These are phyloP conservation scores for Hippasteria phrygiana DNA, from an alignment of 53 echinoderm and acorn worm genomes.

Conservation along the genomic window DNA sequence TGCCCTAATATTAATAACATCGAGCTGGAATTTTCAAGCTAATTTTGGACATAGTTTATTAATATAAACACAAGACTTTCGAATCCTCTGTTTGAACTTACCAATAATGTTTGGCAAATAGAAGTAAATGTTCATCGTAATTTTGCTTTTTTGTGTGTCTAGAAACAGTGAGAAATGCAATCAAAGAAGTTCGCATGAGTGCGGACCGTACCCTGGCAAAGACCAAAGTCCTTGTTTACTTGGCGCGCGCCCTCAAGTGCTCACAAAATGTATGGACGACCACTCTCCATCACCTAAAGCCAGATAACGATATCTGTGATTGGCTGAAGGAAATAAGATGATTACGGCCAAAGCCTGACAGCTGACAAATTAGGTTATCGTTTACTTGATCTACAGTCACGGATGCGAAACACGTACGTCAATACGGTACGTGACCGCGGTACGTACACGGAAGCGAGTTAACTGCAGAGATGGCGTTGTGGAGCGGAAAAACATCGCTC, in stretches of 20 bases:
- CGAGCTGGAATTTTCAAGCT: too few species aligned
- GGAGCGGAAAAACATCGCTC: neutral
- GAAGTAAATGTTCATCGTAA: constrained; percentile 37
- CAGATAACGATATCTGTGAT: constrained; percentile 13
- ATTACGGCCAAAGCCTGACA: neutral
- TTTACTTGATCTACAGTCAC: neutral
- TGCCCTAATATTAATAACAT: too few species aligned
- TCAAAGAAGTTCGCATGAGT: too few species aligned
- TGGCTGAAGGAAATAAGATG: neutral
- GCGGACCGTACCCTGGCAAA: neutral
- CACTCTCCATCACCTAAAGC: neutral
- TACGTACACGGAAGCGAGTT: constrained; percentile 14
- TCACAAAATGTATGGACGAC: neutral
- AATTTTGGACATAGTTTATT: too few species aligned
- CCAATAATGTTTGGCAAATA: constrained; percentile 86
- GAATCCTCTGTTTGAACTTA: constrained; percentile 45
- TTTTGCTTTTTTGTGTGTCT: neutral
- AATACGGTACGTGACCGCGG: neutral
- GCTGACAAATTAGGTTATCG: constrained; percentile 26
- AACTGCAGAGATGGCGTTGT: constrained; percentile 16
- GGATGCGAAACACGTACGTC: neutral
- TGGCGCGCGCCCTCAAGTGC: constrained; percentile 19
- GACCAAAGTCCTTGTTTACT: neutral
- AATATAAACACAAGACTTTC: too few species aligned
- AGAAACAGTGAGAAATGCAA: neutral